Evolutionary conservation across 2,797 vertebrate genomes (phyloP), one percentile per base, ranked within the genome.

Genomic region (Margarornis squamiger): DNA sequence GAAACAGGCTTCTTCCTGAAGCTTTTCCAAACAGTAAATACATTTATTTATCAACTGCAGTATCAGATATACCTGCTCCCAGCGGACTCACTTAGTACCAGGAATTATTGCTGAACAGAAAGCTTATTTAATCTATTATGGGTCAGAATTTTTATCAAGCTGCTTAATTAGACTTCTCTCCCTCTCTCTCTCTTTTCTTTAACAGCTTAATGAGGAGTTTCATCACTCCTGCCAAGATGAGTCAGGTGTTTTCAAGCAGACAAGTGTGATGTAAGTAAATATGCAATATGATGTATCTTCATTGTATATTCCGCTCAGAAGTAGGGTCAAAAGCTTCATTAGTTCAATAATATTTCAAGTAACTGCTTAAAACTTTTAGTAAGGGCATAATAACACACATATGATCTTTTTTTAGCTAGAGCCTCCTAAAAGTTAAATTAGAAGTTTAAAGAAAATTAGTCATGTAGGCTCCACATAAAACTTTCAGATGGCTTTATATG

Each of bases 71-170:
- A 96, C 58, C 71, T 90, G 90, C 26, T 97, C 96, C 96, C 94
- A 4, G n/a, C 14, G 49, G 96, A 97, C 88, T 96, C 88, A 94
- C 93, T 97, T 97, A 96, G 80, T 95, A 97, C 61, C 86, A 95
- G 85, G 93, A 98, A 97, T 97, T 96, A 97, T 91, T 96, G 88
- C 87, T 95, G 89, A 97, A 96, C 67, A 97, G 86, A 97, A 97
- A 97, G 86, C 95, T 97, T 97, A 97, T 90, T 97, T 97, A 98
- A 97, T 97, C 97, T 97, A 97, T 97, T 97, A 97, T 97, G 90
- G 94, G 90, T 95, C 93, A 88, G 96, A 97, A 93, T 96, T 97
- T 97, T 97, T 97, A 96, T 95, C 96, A 96, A 95, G 95, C 75
- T 92, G 92, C 86, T 97, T 98, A 98, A 98, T 98, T 98, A 98